phyloP scores from a whole-genome alignment of 1,140 invertebrate genomes.

The Artemia franciscana region DNA sequence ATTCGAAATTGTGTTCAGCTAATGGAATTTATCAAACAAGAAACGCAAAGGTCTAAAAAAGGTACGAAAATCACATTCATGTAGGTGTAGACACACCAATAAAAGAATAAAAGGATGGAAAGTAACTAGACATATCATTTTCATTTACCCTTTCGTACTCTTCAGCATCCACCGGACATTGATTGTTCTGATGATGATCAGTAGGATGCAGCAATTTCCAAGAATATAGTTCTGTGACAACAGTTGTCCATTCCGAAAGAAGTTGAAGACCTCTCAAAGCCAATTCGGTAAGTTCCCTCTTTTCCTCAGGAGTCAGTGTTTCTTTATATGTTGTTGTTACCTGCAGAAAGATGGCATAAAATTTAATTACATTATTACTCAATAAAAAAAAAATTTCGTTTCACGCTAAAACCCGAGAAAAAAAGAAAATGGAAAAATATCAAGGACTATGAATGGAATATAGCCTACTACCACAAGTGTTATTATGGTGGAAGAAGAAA shows the following conservation, averaged over 20 bases:
- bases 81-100: not conserved
- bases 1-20: too few species aligned
- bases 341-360: conserved; percentile 10
- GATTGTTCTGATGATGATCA: conserved; percentile 84
- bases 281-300: conserved; percentile 72
- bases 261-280: conserved; percentile 76
- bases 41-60: not conserved
- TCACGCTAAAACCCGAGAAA: too few species aligned
- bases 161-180: conserved; percentile 90
- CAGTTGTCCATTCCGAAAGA: conserved; percentile 86
- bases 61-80: not conserved
- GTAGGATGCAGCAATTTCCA: conserved; percentile 97
- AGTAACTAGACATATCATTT: not conserved
- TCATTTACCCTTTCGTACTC: conserved; percentile 76
- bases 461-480: too few species aligned
- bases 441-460: too few species aligned
- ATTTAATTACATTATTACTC: too few species aligned
- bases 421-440: too few species aligned
- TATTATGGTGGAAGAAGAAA: too few species aligned
- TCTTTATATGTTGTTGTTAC: conserved; percentile 76
- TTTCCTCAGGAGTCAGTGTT: conserved; percentile 71
- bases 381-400: too few species aligned
- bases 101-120: not conserved
- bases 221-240: conserved; percentile 89
- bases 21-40: not conserved